phyloP scores from a whole-genome alignment of 2,113 vertebrate species.

The Nothoprocta pentlandii region DNA sequence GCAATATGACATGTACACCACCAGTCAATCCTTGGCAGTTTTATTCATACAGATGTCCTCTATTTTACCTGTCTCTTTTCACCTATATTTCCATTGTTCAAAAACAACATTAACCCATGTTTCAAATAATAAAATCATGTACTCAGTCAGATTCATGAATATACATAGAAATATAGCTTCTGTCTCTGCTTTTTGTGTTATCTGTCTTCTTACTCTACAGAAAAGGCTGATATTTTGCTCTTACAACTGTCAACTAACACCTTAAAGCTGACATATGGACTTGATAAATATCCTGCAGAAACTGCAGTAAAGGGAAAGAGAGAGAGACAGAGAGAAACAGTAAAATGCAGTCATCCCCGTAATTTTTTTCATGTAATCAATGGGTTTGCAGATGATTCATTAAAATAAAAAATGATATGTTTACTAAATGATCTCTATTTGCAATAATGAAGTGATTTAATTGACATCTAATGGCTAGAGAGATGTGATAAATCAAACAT shows the following conservation, averaged over 20 bases:
- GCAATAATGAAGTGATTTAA: constrained; percentile 32
- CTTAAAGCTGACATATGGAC: constrained; percentile 21
- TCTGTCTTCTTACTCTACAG: constrained; percentile 11
- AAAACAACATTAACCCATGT: neutral
- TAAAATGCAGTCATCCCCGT: constrained; percentile 26
- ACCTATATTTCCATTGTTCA: neutral
- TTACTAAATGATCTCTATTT: constrained; percentile 51
- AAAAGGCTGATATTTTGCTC: constrained; percentile 10
- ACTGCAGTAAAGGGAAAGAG: constrained; percentile 43
- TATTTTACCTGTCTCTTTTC: constrained; percentile 27
- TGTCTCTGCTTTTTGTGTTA: neutral
- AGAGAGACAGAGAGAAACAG: constrained; percentile 42
- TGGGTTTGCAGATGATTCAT: constrained; percentile 43
- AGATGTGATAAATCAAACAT: neutral
- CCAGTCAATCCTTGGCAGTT: constrained; percentile 1
- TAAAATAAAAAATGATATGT: constrained; percentile 45
- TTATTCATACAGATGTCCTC: neutral
- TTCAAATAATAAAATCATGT: neutral
- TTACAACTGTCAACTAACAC: constrained; percentile 30
- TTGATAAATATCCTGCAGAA: constrained; percentile 41
- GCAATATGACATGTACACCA: neutral
- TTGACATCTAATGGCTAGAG: constrained; percentile 23
- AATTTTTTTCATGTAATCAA: constrained; percentile 3
- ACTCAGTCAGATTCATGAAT: neutral
- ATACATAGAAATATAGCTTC: neutral